Evolutionary conservation across 2,797 vertebrate species (phyloP).

Genomic region (Lepus oiostolus): DNA sequence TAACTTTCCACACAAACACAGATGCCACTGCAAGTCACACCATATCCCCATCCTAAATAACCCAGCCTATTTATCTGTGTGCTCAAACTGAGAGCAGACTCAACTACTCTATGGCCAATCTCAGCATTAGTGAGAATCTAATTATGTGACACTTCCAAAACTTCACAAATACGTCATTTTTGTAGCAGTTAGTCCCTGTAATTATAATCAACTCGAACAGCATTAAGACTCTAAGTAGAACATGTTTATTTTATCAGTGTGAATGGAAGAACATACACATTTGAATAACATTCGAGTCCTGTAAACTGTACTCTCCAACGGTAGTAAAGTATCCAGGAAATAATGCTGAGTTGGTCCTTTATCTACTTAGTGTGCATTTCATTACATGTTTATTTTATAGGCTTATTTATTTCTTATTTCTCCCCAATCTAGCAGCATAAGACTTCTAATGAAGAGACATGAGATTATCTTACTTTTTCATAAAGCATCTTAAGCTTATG

Average conservation of each 20-base stretch:
- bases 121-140: background rate
- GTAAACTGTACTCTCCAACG: background rate
- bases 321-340: background rate
- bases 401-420: background rate
- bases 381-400: background rate
- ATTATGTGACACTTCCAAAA: background rate
- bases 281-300: background rate
- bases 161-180: background rate
- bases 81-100: background rate
- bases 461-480: conserved; percentile 71
- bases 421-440: conserved; percentile 1
- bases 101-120: background rate
- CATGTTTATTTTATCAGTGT: background rate
- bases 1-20: background rate
- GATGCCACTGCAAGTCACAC: background rate
- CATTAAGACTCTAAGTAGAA: conserved; percentile 3
- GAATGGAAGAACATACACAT: background rate
- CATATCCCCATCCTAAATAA: background rate
- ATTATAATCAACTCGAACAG: background rate
- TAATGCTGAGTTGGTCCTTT: background rate
- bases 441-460: conserved; percentile 67
- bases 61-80: background rate
- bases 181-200: background rate
- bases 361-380: conserved; percentile 25
- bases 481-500: conserved; percentile 69